phyloP scores from a whole-genome alignment of 2,888 invertebrate genomes.

The Iselma pallidipennis region DNA sequence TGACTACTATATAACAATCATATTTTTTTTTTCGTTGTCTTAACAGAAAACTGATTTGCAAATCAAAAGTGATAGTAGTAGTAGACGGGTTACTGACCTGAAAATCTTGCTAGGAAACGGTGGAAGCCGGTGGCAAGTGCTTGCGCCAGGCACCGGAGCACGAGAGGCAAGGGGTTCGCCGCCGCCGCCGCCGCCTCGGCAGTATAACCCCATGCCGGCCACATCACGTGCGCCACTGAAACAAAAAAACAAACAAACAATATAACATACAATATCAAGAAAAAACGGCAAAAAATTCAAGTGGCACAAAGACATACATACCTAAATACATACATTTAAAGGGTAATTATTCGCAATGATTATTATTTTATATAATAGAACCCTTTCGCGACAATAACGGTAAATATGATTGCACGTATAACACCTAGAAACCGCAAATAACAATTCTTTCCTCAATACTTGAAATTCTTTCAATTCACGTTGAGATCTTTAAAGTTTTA shows the following conservation, averaged over 20 bases:
- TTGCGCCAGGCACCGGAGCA: constrained; percentile 54
- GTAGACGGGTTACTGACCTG: constrained; percentile 59
- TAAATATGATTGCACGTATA: neutral
- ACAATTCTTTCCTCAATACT: neutral
- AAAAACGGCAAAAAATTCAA: neutral
- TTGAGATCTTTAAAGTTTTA: no score
- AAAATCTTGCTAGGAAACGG: constrained; percentile 64
- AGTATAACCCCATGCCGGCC: constrained; percentile 52
- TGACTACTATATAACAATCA: neutral
- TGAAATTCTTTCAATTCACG: neutral
- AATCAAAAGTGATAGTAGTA: constrained; percentile 1
- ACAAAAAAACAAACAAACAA: constrained; percentile 31
- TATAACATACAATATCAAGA: neutral
- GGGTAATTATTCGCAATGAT: constrained; percentile 1
- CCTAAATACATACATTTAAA: neutral
- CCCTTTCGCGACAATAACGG: constrained; percentile 7
- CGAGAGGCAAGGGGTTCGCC: constrained; percentile 48
- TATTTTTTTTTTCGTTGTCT: neutral
- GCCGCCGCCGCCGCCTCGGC: constrained; percentile 45
- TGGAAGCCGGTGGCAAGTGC: constrained; percentile 57
- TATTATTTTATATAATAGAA: neutral
- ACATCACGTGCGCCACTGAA: constrained; percentile 60
- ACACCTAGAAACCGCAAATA: no score
- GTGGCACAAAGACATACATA: neutral
- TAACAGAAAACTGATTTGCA: neutral